These are phyloP conservation scores for Diogma glabrata DNA, from an alignment of 2,888 invertebrate genomes.

Conservation along the genomic window DNA sequence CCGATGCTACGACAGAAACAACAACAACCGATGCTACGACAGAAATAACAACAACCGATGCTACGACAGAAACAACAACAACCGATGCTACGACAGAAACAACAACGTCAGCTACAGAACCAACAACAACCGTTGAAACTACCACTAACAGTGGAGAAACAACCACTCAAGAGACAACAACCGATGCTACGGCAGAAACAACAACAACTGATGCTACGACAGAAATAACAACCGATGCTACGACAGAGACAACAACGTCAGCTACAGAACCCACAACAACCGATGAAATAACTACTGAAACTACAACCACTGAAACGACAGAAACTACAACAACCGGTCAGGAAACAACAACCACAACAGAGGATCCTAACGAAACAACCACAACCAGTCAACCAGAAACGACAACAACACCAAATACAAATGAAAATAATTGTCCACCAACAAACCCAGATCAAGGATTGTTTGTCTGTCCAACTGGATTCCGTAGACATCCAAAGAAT, in stretches of 20 bases:
- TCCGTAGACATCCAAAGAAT: slow-evolving; percentile 68
- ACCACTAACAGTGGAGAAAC: slow-evolving; percentile 16
- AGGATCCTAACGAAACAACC: not conserved
- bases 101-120: slow-evolving; percentile 12
- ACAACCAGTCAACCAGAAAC: not conserved
- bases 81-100: slow-evolving; percentile 10
- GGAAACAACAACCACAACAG: not conserved
- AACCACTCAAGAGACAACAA: slow-evolving; percentile 10
- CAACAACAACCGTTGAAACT: slow-evolving; percentile 1
- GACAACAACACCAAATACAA: not conserved
- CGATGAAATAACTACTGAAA: slow-evolving; percentile 11
- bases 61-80: slow-evolving; percentile 11
- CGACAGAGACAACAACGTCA: slow-evolving; percentile 12
- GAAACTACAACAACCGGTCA: slow-evolving; percentile 3
- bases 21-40: slow-evolving; percentile 3
- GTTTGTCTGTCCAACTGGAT: slow-evolving; percentile 70
- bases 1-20: slow-evolving; percentile 1
- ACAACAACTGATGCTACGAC: slow-evolving; percentile 7
- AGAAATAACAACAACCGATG: slow-evolving; percentile 4
- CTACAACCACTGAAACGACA: not conserved
- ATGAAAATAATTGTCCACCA: slow-evolving; percentile 25
- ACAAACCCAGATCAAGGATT: slow-evolving; percentile 51
- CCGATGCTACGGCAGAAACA: slow-evolving; percentile 21
- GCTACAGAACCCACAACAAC: slow-evolving; percentile 8
- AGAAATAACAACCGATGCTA: slow-evolving; percentile 8